Conservation (phyloP, 2,797 vertebrate species). For the Mergus octosetaceus region DNA sequence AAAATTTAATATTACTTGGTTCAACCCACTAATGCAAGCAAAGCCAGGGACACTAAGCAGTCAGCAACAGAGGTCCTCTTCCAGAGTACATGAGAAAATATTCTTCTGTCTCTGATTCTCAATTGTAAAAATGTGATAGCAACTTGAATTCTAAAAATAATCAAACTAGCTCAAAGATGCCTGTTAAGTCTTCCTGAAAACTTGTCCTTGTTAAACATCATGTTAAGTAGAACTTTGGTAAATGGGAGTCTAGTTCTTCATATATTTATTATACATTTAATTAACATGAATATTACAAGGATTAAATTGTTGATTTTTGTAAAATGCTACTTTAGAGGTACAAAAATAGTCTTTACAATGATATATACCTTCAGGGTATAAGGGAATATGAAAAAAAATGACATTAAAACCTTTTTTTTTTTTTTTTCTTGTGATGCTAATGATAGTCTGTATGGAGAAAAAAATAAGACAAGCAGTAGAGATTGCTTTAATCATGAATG, state of each 20-base stretch:
- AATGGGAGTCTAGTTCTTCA: not conserved
- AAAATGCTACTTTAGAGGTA: not conserved
- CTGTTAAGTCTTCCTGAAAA: not conserved
- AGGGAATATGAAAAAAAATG: not conserved
- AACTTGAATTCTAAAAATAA: not conserved
- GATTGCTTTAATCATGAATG: not conserved
- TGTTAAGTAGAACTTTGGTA: constrained; percentile 3
- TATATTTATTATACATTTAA: not conserved
- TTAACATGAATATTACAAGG: not conserved
- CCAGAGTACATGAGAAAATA: not conserved
- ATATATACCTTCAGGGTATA: too few relatives aligned
- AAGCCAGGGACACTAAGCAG: not conserved
- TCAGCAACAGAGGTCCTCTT: not conserved
- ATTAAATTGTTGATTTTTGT: not conserved
- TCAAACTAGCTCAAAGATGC: not conserved
- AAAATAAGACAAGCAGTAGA: not conserved
- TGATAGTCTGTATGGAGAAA: not conserved
- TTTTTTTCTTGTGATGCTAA: not conserved
- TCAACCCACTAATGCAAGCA: not conserved
- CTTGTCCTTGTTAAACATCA: not conserved
- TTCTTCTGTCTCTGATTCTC: not conserved
- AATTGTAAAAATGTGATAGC: not conserved
- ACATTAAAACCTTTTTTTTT: not conserved
- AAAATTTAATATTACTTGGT: not conserved
- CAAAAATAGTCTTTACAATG: not conserved